phyloP scores from a whole-genome alignment of 2,888 invertebrate genomes.

The Cheilosia variabilis region DNA sequence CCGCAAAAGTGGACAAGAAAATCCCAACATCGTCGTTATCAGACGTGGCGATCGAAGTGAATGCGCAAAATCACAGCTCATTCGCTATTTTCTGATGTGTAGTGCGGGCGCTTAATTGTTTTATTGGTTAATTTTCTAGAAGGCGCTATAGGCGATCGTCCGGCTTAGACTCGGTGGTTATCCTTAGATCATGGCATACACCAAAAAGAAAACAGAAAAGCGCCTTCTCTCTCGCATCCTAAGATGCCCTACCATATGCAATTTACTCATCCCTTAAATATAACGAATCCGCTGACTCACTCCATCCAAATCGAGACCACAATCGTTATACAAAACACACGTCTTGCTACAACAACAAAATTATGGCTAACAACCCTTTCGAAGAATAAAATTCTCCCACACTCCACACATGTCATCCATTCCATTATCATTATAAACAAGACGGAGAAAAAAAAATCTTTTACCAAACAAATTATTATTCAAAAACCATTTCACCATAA shows the following conservation, averaged over 20 bases:
- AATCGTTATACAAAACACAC: constrained; percentile 3
- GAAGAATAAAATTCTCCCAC: constrained; percentile 65
- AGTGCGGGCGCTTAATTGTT: too few species aligned
- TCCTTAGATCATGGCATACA: too few species aligned
- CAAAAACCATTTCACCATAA: constrained; percentile 77
- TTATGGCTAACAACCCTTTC: constrained; percentile 30
- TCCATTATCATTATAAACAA: constrained; percentile 65
- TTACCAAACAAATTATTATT: constrained; percentile 58
- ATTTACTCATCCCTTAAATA: neutral
- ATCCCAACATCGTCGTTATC: too few species aligned
- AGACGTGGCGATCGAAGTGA: too few species aligned
- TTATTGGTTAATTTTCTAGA: too few species aligned
- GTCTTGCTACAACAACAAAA: constrained; percentile 10
- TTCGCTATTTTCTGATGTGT: too few species aligned
- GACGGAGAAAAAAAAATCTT: neutral
- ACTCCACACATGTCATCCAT: constrained; percentile 73
- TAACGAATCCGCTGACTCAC: neutral
- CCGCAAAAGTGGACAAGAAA: too few species aligned
- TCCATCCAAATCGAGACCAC: constrained; percentile 5
- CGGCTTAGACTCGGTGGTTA: too few species aligned
- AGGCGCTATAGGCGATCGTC: too few species aligned
- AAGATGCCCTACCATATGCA: neutral
- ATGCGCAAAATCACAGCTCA: too few species aligned
- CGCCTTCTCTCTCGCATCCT: too few species aligned
- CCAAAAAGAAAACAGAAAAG: too few species aligned